Evolutionary conservation across 2,113 vertebrate genomes (phyloP).

Genomic region (Herpetotheres cachinnans): DNA sequence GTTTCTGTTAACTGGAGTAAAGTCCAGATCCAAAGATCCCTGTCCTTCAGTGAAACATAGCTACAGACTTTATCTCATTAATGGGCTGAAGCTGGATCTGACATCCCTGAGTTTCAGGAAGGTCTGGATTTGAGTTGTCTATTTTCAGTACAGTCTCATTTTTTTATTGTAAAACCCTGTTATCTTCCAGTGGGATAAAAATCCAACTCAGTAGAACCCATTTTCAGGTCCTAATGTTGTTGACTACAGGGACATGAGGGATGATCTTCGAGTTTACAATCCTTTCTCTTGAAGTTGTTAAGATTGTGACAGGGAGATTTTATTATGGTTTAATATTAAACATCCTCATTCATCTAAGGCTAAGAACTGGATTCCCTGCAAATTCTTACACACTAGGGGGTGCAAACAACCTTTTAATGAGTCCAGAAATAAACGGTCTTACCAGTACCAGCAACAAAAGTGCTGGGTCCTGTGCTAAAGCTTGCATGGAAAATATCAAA

Average conservation of each 20-base stretch:
- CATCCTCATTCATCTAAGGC: not conserved
- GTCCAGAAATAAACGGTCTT: not conserved
- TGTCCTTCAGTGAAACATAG: not conserved
- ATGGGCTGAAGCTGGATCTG: not conserved
- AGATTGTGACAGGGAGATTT: not conserved
- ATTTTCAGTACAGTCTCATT: not conserved
- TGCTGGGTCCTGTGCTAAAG: not conserved
- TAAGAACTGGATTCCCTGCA: not conserved
- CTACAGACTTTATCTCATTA: not conserved
- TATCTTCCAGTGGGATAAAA: not conserved
- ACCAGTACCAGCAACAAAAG: not conserved
- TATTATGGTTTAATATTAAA: not conserved
- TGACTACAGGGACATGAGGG: not conserved
- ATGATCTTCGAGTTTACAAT: not conserved
- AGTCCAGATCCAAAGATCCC: not conserved
- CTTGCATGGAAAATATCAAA: not conserved
- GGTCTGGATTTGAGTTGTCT: not conserved
- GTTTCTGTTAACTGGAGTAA: not conserved
- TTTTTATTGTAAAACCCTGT: not conserved
- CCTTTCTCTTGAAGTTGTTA: not conserved
- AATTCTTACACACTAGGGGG: constrained; percentile 64
- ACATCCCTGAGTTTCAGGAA: not conserved
- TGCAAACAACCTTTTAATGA: constrained; percentile 53
- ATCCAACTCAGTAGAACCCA: not conserved
- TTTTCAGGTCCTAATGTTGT: not conserved